Base-by-base conservation (phyloP, 2,888 invertebrate species). In the Frankliniella fusca region DNA sequence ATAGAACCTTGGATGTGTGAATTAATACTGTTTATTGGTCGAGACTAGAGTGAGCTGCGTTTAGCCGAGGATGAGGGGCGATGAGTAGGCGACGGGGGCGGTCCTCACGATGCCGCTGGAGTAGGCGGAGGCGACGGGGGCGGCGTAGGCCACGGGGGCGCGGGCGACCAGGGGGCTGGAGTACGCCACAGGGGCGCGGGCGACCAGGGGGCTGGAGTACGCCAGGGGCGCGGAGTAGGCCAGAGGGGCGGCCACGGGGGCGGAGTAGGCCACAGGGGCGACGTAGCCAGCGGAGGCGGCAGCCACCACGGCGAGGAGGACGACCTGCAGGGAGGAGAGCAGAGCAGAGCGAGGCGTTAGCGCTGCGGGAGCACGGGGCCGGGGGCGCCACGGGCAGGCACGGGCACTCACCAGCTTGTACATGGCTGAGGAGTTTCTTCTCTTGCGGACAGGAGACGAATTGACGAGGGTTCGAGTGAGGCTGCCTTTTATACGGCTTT, bases 381-480 rank as follows among this genome's bases (percentile, higher is more conserved):
- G 54, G 15, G 15, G 15, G 18, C 20, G 61, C n/a, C 15, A 23
- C 1, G 70, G n/a, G 9, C 23, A 11, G 70, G 5, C 20, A 18
- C 7, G 8, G 23, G 70, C 27, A 23, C 70, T 76, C 27, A 76
- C 70, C 70, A 27, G 27, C 27, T 27, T 23, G 70, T 76, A 76
- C 70, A 76, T 76, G 70, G 70, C 27, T n/a, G 70, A 12, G n/a
- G 8, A 76, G 70, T 76, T 76, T 76, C 70, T 76, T 76, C 70
- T 76, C 70, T 76, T 76, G 70, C 70, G 70, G 23, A 76, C 70
- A 76, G 70, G 70, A 76, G 70, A 76, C 70, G 70, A 76, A 76
- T 27, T 76, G 70, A 23, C 27, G 27, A 27, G 70, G n/a, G 23
- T 27, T 12, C 10, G 9, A 27, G 23, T 12, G 70, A 27, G 27